phyloP scores from a whole-genome alignment of 1,140 invertebrate genomes.

The Caenorhabditis remanei region DNA sequence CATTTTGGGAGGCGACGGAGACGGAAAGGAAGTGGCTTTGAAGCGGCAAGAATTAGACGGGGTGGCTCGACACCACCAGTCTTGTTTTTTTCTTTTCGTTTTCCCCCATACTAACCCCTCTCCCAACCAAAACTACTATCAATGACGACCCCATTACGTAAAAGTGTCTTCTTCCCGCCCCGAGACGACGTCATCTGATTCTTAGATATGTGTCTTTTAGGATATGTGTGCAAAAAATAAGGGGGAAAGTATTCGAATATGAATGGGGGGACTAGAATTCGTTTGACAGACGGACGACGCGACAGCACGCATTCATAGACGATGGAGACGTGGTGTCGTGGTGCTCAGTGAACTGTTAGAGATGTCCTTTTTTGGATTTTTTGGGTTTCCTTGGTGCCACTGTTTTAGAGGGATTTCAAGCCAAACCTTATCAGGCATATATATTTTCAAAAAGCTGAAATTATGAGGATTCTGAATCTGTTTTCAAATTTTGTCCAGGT shows the following conservation, averaged over 20 bases:
- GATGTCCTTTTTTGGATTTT: too few relatives aligned
- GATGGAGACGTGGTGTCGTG: not conserved
- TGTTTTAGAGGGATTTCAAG: too few relatives aligned
- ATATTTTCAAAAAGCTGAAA: too few relatives aligned
- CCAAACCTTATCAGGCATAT: too few relatives aligned
- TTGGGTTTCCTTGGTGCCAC: too few relatives aligned
- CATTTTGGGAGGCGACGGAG: not conserved
- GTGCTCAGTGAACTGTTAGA: constrained; percentile 37
- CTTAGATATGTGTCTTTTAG: constrained; percentile 41
- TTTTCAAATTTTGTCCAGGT: too few relatives aligned
- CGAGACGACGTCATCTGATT: constrained; percentile 39
- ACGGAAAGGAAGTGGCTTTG: constrained; percentile 47
- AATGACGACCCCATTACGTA: constrained; percentile 53
- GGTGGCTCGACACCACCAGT: constrained; percentile 11
- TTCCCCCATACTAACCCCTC: not conserved
- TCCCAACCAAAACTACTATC: not conserved
- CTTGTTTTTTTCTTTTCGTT: constrained; percentile 8
- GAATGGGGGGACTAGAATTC: constrained; percentile 12
- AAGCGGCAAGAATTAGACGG: constrained; percentile 52
- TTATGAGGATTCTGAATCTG: too few relatives aligned
- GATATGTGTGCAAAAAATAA: too few relatives aligned
- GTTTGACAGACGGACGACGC: constrained; percentile 24
- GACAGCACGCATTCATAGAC: constrained; percentile 37
- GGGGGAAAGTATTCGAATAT: constrained; percentile 39
- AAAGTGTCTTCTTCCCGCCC: not conserved